phyloP scores from a whole-genome alignment of 2,113 vertebrate species.

The Neolamprologus longior region DNA sequence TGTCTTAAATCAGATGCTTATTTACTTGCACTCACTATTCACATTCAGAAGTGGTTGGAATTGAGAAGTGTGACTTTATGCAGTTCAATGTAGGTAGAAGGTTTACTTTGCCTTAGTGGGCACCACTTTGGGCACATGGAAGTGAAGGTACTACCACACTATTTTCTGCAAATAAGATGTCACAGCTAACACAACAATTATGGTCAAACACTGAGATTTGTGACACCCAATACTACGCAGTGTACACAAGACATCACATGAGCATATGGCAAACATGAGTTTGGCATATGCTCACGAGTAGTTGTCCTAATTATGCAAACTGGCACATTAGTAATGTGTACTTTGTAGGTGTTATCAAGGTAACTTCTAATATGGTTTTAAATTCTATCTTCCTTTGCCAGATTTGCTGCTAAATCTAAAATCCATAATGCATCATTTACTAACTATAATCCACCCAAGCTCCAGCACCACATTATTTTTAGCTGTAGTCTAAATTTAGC shows the following conservation, averaged over 20 bases:
- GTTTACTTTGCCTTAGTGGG: not conserved
- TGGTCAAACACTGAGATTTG: not conserved
- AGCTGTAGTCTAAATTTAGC: not conserved
- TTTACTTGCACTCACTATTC: not conserved
- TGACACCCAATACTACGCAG: not conserved
- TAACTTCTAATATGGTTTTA: not conserved
- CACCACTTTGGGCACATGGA: not conserved
- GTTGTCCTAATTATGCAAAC: not conserved
- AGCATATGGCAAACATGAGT: not conserved
- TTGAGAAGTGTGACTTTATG: not conserved
- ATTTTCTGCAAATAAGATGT: not conserved
- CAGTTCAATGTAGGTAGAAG: not conserved
- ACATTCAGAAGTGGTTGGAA: not conserved
- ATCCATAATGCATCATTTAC: not conserved
- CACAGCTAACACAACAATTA: not conserved
- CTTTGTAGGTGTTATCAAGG: not conserved
- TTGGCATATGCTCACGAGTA: not conserved
- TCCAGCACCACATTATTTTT: not conserved
- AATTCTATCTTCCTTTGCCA: not conserved
- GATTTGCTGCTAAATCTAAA: not conserved
- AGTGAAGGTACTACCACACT: not conserved
- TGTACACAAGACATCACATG: not conserved
- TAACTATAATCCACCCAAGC: not conserved
- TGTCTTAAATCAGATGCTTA: not conserved
- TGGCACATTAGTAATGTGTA: not conserved